Evolutionary conservation across 2,113 vertebrate species (phyloP).

Genomic region (Dasyornis broadbenti): DNA sequence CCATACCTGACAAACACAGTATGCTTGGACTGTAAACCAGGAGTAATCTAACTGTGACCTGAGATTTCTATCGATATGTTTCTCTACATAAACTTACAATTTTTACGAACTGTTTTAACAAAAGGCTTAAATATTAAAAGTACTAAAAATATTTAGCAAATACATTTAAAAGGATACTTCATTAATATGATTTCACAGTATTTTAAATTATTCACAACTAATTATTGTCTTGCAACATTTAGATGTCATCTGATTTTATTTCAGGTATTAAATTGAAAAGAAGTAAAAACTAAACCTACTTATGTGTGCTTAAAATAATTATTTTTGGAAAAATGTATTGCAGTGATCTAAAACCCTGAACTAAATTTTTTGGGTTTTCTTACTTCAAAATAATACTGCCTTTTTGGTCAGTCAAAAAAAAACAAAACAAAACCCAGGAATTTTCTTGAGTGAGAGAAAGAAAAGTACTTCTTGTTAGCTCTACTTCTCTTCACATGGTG

Average conservation of each 20-base stretch:
- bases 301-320: background rate
- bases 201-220: background rate
- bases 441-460: background rate
- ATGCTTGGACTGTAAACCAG: background rate
- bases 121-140: background rate
- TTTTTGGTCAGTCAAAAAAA: background rate
- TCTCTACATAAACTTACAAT: background rate
- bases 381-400: background rate
- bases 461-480: background rate
- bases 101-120: background rate
- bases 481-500: background rate
- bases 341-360: background rate
- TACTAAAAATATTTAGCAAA: background rate
- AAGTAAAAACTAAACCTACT: background rate
- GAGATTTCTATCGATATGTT: background rate
- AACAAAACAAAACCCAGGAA: accelerated
- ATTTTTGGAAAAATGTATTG: background rate
- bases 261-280: background rate
- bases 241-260: background rate
- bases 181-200: background rate
- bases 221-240: background rate
- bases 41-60: background rate
- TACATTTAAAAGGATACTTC: background rate
- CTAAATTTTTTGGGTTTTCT: background rate
- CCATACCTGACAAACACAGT: background rate